These are phyloP conservation scores for Mixornis gularis DNA, from an alignment of 2,113 vertebrate species.

Conservation along the genomic window DNA sequence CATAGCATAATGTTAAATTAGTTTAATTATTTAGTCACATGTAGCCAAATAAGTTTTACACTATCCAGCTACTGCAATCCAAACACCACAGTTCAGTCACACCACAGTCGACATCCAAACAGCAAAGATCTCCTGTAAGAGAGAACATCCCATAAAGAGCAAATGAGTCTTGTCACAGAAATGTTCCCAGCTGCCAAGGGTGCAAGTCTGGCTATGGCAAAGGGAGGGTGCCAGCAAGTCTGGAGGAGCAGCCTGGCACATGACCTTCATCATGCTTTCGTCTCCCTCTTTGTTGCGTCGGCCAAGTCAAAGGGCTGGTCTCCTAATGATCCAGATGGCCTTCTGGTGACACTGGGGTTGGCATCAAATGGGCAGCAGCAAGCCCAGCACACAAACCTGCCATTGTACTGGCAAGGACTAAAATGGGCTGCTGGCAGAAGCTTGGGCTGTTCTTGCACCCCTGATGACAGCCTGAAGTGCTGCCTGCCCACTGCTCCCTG, in stretches of 20 bases:
- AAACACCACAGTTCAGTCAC: neutral
- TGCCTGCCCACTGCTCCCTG: neutral
- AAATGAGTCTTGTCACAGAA: neutral
- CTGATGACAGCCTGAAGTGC: neutral
- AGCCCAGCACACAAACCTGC: neutral
- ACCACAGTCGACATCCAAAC: rapidly evolving
- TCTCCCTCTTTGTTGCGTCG: neutral
- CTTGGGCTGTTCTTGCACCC: neutral
- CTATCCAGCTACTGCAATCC: neutral
- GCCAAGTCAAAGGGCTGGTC: neutral
- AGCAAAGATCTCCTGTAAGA: neutral
- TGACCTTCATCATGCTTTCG: neutral
- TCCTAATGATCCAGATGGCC: constrained; percentile 27
- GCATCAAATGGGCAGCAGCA: neutral
- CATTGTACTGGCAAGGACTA: neutral
- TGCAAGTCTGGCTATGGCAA: neutral
- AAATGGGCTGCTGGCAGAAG: neutral
- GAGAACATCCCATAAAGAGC: neutral
- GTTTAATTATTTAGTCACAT: neutral
- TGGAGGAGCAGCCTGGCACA: neutral
- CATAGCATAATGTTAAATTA: neutral
- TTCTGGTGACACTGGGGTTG: neutral
- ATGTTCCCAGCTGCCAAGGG: neutral
- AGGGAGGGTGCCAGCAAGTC: neutral
- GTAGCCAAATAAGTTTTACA: neutral